phyloP scores from a whole-genome alignment of 2,113 vertebrate genomes.

The Sorex araneus region DNA sequence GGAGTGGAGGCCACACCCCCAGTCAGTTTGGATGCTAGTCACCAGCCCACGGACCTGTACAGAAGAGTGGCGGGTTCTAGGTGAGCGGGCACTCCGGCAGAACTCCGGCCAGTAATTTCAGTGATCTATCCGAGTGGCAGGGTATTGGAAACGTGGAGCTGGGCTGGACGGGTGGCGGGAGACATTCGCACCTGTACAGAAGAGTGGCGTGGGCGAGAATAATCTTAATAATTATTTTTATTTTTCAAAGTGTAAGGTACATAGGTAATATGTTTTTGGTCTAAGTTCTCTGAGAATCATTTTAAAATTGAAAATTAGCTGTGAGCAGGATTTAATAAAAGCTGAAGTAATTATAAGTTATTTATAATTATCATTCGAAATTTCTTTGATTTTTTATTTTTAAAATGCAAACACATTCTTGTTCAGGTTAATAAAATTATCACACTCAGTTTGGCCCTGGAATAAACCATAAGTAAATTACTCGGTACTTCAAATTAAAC shows the following conservation, averaged over 20 bases:
- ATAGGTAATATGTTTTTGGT: constrained; percentile 66
- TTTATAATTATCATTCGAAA: too few species aligned
- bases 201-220: too few species aligned
- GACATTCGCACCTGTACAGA: too few species aligned
- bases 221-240: constrained; percentile 47
- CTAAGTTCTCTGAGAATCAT: constrained; percentile 15
- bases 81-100: too few species aligned
- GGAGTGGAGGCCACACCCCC: too few species aligned
- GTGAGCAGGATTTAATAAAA: constrained; percentile 75
- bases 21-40: too few species aligned
- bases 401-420: constrained; percentile 76
- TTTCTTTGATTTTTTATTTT: constrained; percentile 78
- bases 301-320: constrained; percentile 55
- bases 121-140: too few species aligned
- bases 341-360: constrained; percentile 83
- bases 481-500: constrained; percentile 43
- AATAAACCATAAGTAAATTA: constrained; percentile 72
- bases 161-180: too few species aligned
- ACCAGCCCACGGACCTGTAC: too few species aligned
- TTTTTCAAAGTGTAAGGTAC: constrained; percentile 69
- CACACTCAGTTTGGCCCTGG: constrained; percentile 80
- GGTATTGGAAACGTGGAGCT: too few species aligned
- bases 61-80: too few species aligned
- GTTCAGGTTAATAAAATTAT: constrained; percentile 85
- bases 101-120: too few species aligned